Conservation (phyloP, 2,888 invertebrate genomes). For the Limulus polyphemus region DNA sequence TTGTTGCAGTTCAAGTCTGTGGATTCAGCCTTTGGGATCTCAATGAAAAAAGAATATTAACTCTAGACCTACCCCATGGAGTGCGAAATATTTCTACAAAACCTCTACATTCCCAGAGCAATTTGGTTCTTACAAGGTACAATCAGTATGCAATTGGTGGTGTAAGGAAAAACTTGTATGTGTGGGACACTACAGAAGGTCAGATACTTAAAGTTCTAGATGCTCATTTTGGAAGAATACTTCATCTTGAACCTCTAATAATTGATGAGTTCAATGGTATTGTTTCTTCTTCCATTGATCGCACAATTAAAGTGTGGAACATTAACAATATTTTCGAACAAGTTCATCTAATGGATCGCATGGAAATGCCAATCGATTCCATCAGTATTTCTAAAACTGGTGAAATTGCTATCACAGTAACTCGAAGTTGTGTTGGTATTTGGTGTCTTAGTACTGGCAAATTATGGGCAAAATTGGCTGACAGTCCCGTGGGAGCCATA, state of each 20-base stretch:
- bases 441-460: constrained; percentile 82
- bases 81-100: constrained; percentile 85
- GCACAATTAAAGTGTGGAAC: constrained; percentile 98
- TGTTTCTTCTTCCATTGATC: constrained; percentile 92
- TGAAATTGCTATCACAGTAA: constrained; percentile 77
- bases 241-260: constrained; percentile 74
- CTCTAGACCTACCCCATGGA: constrained; percentile 42
- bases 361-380: constrained; percentile 86
- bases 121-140: constrained; percentile 79
- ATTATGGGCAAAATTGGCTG: constrained; percentile 71
- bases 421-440: constrained; percentile 84
- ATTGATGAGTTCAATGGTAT: constrained; percentile 54
- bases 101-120: constrained; percentile 69
- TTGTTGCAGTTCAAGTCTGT: constrained; percentile 26
- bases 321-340: constrained; percentile 97
- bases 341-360: constrained; percentile 86
- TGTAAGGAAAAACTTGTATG: constrained; percentile 84
- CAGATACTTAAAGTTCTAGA: constrained; percentile 81
- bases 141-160: constrained; percentile 89
- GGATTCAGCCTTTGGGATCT: constrained; percentile 40
- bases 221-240: constrained; percentile 92
- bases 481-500: constrained; percentile 82
- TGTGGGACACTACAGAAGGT: constrained; percentile 72
- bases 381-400: constrained; percentile 52
- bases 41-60: constrained; percentile 29